A percentile compares a stretch with the other conserved stretches of the same genome.
Conservation (phyloP, 2,797 vertebrate genomes). For the Holocentrus rufus region DNA sequence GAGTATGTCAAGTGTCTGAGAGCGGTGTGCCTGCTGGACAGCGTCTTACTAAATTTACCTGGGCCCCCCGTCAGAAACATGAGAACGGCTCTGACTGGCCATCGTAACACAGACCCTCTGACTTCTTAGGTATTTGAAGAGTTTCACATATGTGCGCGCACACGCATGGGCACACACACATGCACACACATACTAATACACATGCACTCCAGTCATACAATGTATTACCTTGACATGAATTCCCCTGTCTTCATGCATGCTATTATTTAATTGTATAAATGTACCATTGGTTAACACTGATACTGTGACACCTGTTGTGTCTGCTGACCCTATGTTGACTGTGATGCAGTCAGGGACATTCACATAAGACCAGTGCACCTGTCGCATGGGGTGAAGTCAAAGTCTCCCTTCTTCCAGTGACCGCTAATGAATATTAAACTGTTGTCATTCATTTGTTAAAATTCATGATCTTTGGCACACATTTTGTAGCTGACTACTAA, state of each 20-base stretch:
- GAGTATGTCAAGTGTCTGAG: slow-evolving; percentile 64
- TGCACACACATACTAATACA: slow-evolving; percentile 1
- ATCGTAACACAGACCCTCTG: slow-evolving; percentile 61
- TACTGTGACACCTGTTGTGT: slow-evolving; percentile 49
- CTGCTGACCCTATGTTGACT: slow-evolving; percentile 30
- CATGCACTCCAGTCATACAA: not conserved
- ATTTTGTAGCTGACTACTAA: slow-evolving; percentile 16
- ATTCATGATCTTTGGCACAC: slow-evolving; percentile 42
- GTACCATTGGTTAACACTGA: slow-evolving; percentile 41
- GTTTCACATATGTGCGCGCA: too few relatives aligned
- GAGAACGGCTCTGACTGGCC: slow-evolving; percentile 60
- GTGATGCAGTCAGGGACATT: slow-evolving; percentile 42
- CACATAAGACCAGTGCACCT: slow-evolving; percentile 51
- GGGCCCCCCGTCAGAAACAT: slow-evolving; percentile 67
- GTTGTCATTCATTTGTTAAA: slow-evolving; percentile 32
- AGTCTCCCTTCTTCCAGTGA: slow-evolving; percentile 34
- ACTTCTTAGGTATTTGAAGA: slow-evolving; percentile 70
- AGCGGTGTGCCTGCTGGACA: slow-evolving; percentile 49
- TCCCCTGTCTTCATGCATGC: not conserved
- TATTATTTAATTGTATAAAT: slow-evolving; percentile 17
- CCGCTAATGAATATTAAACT: slow-evolving; percentile 38
- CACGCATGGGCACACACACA: slow-evolving; percentile 9
- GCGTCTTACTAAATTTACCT: slow-evolving; percentile 76
- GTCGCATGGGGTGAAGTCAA: slow-evolving; percentile 43
- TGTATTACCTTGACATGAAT: slow-evolving; percentile 12